Evolutionary conservation across 23 tunicate species (phyloP), one percentile per base, ranked within the genome.

Genomic region (Styela plicata): DNA sequence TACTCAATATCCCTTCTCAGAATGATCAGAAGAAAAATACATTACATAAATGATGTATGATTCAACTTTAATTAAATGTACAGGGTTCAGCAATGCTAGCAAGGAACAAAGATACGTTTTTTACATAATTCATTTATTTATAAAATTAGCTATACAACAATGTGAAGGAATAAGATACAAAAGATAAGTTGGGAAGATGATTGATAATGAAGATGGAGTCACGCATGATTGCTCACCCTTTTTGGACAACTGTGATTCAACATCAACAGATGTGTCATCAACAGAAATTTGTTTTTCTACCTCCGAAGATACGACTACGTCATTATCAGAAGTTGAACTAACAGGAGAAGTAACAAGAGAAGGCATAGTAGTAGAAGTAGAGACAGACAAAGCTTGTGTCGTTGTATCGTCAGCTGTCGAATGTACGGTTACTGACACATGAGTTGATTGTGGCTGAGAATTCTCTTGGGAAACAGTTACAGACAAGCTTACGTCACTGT

Each of bases 331-430:
- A 44, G 57, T 44, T 44, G 57, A 44, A 44, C 57, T 5, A 44
- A 44, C 57, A 69, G 74, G 33, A 28, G 78, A 74, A 74, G 36
- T 31, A 16, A 74, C 44, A 52, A 74, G 78, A 21, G 78, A 74
- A 32, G 78, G 44, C 20, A 30, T 30, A 1, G 2, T 30, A 69
- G 2, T 30, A 64, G 69, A 28, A 69, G 74, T 10, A 69, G 31
- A 33, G 18, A 22, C 52, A 36, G 24, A 44, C 53, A 66, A 2
- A 36, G 61, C 67, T 35, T 52, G 57, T 37, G 86, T 24, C 21
- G 24, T 34, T 17, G 19, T 61, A 25, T 25, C 17, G 70, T 26
- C 31, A 66, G 30, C 31, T 66, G 31, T 26, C 7, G 70, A 28
- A 10, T 28, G 31, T 66, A 66, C 10, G 17, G 35, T 24, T 71